phyloP scores from a whole-genome alignment of 2,113 vertebrate species.

The Conger conger region DNA sequence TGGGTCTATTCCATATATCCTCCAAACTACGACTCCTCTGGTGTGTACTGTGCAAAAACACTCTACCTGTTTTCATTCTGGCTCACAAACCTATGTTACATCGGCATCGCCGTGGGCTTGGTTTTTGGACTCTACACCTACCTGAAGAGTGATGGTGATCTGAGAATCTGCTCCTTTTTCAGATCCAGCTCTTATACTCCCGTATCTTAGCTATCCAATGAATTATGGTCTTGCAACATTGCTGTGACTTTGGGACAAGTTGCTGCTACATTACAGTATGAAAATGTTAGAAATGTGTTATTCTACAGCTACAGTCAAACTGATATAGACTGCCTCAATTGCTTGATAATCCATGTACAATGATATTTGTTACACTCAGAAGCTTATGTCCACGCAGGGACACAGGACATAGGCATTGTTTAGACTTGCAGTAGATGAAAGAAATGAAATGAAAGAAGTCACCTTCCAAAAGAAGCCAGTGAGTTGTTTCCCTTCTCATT shows the following conservation, averaged over 20 bases:
- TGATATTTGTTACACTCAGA: neutral
- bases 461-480: neutral
- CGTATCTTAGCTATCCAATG: neutral
- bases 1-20: slow-evolving; percentile 43
- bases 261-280: neutral
- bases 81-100: slow-evolving; percentile 33
- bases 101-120: slow-evolving; percentile 21
- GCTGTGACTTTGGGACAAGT: neutral
- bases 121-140: slow-evolving; percentile 5
- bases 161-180: slow-evolving; percentile 3
- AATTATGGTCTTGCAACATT: neutral
- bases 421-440: no score
- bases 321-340: neutral
- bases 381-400: neutral
- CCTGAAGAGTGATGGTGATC: neutral
- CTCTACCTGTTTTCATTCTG: slow-evolving; percentile 40
- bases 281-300: neutral
- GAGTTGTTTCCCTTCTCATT: no score
- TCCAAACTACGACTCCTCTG: slow-evolving; percentile 24
- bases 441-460: neutral
- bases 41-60: slow-evolving; percentile 31
- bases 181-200: neutral
- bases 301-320: neutral
- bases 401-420: neutral
- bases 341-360: neutral